Evolutionary conservation across 2,888 invertebrate species (phyloP).

Genomic region (Drosophila paranaensis): DNA sequence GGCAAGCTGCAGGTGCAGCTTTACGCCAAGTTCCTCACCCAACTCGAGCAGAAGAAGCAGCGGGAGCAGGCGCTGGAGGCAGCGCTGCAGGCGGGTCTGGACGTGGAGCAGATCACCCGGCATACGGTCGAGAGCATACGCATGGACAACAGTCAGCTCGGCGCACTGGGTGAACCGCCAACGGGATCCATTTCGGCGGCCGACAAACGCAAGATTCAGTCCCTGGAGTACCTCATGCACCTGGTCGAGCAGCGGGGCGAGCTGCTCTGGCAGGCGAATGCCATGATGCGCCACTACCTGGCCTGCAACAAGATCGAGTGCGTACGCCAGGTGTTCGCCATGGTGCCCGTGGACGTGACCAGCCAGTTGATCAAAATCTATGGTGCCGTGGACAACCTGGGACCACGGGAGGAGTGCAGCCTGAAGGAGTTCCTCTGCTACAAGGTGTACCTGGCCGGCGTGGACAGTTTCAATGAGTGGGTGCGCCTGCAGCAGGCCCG

Average conservation of each 20-base stretch:
- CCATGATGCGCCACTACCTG: conserved; percentile 93
- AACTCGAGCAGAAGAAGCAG: conserved; percentile 87
- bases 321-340: conserved; percentile 90
- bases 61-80: conserved; percentile 89
- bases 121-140: conserved; percentile 92
- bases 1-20: conserved; percentile 87
- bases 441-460: conserved; percentile 93
- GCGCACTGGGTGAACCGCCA: conserved; percentile 77
- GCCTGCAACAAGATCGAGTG: conserved; percentile 93
- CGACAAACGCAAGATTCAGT: conserved; percentile 90
- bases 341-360: conserved; percentile 89
- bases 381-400: conserved; percentile 85
- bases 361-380: conserved; percentile 86
- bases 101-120: conserved; percentile 93
- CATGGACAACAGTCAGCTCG: conserved; percentile 59
- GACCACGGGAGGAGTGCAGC: conserved; percentile 85
- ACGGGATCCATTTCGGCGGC: conserved; percentile 87
- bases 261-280: conserved; percentile 94
- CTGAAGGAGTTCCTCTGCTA: conserved; percentile 94
- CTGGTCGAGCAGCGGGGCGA: conserved; percentile 92
- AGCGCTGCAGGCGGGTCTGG: conserved; percentile 90
- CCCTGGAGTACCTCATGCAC: conserved; percentile 95
- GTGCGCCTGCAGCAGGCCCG: conserved; percentile 92
- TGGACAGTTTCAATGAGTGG: conserved; percentile 96
- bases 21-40: conserved; percentile 90